These are phyloP conservation scores for Sitodiplosis mosellana DNA, from an alignment of 1,140 invertebrate genomes.

Conservation along the genomic window DNA sequence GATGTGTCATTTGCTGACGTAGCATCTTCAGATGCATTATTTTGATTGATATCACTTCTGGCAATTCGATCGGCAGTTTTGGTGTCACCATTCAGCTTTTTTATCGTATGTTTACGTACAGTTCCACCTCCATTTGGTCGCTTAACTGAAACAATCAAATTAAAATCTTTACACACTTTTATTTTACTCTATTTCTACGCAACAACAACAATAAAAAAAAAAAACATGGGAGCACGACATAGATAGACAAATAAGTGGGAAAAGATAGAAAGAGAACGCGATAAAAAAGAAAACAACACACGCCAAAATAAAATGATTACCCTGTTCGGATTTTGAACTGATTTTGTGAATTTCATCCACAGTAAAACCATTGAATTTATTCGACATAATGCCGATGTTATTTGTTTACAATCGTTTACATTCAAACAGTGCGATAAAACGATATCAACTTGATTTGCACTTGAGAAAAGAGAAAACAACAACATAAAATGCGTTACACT, in stretches of 20 bases:
- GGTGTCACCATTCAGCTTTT: background rate
- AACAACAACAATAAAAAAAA: background rate
- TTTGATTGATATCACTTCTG: background rate
- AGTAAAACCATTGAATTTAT: constrained; percentile 26
- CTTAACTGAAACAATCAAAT: background rate
- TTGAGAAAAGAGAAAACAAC: no score
- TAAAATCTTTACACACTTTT: no score
- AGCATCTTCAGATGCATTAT: background rate
- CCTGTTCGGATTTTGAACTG: background rate
- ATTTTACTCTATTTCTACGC: no score
- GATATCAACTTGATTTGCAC: no score
- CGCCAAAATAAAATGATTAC: background rate
- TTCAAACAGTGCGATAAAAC: no score
- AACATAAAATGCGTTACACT: no score
- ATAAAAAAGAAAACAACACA: background rate
- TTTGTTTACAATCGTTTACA: no score
- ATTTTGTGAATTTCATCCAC: constrained; percentile 27
- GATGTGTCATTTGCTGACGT: background rate
- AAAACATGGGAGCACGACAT: background rate
- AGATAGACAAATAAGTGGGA: background rate
- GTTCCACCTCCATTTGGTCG: background rate
- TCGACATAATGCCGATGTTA: constrained; percentile 12
- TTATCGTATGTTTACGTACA: background rate
- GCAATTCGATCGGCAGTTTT: background rate
- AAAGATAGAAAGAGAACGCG: background rate